phyloP scores from a whole-genome alignment of 2,797 vertebrate genomes.

The Heterohyrax brucei region DNA sequence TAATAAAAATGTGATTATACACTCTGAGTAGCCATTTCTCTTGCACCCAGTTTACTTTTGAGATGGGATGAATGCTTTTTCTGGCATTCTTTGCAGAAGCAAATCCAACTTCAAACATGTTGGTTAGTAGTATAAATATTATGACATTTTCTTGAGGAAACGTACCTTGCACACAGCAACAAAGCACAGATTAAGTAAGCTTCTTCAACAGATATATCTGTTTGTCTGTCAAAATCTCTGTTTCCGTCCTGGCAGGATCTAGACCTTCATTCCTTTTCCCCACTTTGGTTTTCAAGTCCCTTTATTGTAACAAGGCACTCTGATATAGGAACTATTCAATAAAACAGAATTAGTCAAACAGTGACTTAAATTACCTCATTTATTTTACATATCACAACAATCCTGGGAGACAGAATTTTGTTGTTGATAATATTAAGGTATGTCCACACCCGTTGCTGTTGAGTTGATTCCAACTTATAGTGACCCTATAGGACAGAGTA shows the following conservation, averaged over 20 bases:
- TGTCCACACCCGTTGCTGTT: too few relatives aligned
- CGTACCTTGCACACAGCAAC: neutral
- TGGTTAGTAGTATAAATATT: constrained; percentile 3
- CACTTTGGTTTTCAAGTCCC: rapidly evolving
- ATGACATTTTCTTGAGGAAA: constrained; percentile 25
- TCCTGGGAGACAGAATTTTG: neutral
- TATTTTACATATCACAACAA: constrained; percentile 9
- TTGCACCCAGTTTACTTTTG: neutral
- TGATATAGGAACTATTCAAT: neutral
- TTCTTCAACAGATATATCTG: neutral
- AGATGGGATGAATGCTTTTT: neutral
- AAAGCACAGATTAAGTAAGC: neutral
- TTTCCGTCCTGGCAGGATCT: neutral
- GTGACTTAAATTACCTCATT: neutral
- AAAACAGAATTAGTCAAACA: constrained; percentile 39
- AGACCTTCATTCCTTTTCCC: rapidly evolving
- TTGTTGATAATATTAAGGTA: neutral
- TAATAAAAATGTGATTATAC: neutral
- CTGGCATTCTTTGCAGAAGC: neutral
- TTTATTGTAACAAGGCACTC: neutral
- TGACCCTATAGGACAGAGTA: too few relatives aligned
- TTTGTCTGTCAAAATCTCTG: rapidly evolving
- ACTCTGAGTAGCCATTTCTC: neutral
- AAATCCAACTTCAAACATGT: constrained; percentile 46
- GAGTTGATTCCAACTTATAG: too few relatives aligned